Evolutionary conservation across 2,888 invertebrate genomes (phyloP).

Genomic region (Acleris emargana): DNA sequence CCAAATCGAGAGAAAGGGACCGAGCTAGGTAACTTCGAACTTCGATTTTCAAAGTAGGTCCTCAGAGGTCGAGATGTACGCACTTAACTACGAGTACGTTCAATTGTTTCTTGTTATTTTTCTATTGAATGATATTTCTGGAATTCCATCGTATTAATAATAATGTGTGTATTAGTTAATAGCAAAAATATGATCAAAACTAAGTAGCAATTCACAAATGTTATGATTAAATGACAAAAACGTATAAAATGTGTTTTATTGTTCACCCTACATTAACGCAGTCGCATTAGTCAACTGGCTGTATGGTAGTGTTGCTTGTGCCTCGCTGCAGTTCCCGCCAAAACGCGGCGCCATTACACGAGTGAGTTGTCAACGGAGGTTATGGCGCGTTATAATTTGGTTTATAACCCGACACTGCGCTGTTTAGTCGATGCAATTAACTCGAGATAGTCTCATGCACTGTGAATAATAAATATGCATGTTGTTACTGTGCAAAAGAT

Average conservation of each 20-base stretch:
- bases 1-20: too few species aligned
- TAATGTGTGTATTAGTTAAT: too few species aligned
- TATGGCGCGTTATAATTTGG: conserved; percentile 82
- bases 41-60: too few species aligned
- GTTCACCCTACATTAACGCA: conserved; percentile 73
- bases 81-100: too few species aligned
- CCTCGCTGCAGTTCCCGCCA: conserved; percentile 65
- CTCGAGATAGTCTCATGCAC: conserved; percentile 36
- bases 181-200: conserved; percentile 1
- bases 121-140: too few species aligned
- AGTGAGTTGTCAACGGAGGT: conserved; percentile 75
- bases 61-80: too few species aligned
- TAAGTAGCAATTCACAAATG: conserved; percentile 18
- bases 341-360: conserved; percentile 79
- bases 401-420: conserved; percentile 77
- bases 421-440: conserved; percentile 69
- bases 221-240: conserved; percentile 54
- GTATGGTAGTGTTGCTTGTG: conserved; percentile 52
- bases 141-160: too few species aligned
- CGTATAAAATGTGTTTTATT: conserved; percentile 71
- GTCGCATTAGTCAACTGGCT: conserved; percentile 62
- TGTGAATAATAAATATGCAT: neutral
- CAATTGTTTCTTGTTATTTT: too few species aligned
- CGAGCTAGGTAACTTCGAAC: too few species aligned
- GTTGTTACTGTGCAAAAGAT: neutral